Percentiles rank a stretch among this genome's conserved stretches.
phyloP scores from a whole-genome alignment of 2,888 invertebrate genomes.

The Machimus rusticus region DNA sequence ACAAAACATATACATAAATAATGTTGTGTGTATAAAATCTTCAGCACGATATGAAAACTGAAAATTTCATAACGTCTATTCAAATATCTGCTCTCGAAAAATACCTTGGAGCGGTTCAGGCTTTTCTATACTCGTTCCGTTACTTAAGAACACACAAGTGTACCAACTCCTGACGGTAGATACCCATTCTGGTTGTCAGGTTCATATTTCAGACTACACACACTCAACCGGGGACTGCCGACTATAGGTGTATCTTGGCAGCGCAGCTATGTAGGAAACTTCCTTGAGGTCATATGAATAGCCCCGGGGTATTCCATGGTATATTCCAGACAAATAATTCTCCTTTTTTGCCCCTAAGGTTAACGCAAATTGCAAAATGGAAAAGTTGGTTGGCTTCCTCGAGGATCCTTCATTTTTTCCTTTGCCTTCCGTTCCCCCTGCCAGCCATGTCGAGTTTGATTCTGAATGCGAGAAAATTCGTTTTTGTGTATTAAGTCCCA shows the following conservation, averaged over 20 bases:
- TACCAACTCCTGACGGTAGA: conserved; percentile 33
- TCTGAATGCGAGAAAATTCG: conserved; percentile 38
- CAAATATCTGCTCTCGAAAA: conserved; percentile 51
- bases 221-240: not conserved
- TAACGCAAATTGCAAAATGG: conserved; percentile 48
- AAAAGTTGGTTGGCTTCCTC: conserved; percentile 48
- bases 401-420: conserved; percentile 44
- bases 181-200: conserved; percentile 39
- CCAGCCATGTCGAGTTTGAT: conserved; percentile 16
- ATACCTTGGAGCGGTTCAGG: conserved; percentile 46
- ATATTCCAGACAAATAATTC: conserved; percentile 49
- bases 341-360: conserved; percentile 43
- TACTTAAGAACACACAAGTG: conserved; percentile 39
- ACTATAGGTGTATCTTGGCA: conserved; percentile 30
- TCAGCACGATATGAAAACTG: conserved; percentile 48
- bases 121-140: conserved; percentile 40
- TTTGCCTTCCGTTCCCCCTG: conserved; percentile 37
- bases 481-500: conserved; percentile 38
- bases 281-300: conserved; percentile 47
- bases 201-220: conserved; percentile 34
- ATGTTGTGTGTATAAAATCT: conserved; percentile 47
- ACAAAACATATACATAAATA: conserved; percentile 48
- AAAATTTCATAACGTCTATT: conserved; percentile 52
- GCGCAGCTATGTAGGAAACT: conserved; percentile 38
- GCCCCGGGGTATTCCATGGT: conserved; percentile 42